Evolutionary conservation across 2,888 invertebrate genomes (phyloP).

Genomic region (Dysmachus trigonus): DNA sequence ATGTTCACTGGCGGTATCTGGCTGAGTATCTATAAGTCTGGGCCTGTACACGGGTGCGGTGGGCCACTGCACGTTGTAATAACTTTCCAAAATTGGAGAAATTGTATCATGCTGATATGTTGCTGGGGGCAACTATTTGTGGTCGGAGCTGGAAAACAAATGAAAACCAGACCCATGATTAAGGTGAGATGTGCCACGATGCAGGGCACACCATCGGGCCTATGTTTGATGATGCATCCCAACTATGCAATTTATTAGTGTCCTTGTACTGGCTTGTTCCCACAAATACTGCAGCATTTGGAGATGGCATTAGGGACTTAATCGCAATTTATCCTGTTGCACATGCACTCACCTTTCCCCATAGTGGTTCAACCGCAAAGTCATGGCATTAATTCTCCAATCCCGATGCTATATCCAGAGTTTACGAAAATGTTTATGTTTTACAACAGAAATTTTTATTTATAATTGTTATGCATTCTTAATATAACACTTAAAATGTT

Average conservation of each 20-base stretch:
- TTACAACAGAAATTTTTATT: neutral
- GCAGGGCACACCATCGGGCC: neutral
- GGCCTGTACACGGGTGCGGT: neutral
- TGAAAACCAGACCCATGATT: constrained; percentile 38
- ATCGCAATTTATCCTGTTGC: constrained; percentile 34
- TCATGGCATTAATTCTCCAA: neutral
- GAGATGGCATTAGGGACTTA: constrained; percentile 24
- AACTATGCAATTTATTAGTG: constrained; percentile 22
- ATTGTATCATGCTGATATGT: constrained; percentile 34
- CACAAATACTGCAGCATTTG: constrained; percentile 34
- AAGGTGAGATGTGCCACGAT: constrained; percentile 23
- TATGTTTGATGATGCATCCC: constrained; percentile 12
- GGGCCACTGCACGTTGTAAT: constrained; percentile 1
- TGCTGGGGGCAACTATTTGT: constrained; percentile 28
- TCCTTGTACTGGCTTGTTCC: constrained; percentile 15
- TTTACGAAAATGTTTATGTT: neutral
- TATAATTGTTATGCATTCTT: neutral
- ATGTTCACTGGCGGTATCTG: neutral
- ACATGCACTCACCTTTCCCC: neutral
- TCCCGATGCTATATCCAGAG: neutral
- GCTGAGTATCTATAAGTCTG: neutral
- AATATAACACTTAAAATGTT: neutral
- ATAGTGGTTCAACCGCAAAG: neutral
- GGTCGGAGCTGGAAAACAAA: constrained; percentile 22
- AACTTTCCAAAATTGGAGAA: constrained; percentile 38